phyloP scores from a whole-genome alignment of 2,888 invertebrate genomes.

The Archips crataeganus region DNA sequence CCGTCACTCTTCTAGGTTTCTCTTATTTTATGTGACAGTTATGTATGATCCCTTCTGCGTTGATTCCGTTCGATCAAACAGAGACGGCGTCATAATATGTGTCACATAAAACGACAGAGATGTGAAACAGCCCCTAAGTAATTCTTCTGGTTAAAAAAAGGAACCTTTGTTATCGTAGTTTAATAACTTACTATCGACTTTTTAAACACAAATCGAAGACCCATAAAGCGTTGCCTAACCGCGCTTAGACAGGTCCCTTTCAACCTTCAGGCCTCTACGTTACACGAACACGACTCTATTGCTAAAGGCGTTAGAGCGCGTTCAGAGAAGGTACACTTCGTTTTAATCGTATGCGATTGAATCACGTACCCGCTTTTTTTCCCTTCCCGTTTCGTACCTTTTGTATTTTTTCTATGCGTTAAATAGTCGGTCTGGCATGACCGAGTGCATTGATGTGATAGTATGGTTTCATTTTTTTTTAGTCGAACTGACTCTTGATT shows the following conservation, averaged over 20 bases:
- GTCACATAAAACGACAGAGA: too few relatives aligned
- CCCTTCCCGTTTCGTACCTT: conserved; percentile 54
- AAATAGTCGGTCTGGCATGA: conserved; percentile 57
- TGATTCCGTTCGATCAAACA: too few relatives aligned
- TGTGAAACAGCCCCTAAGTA: too few relatives aligned
- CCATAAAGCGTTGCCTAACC: conserved; percentile 61
- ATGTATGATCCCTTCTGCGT: too few relatives aligned
- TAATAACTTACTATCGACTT: background rate
- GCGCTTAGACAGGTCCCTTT: conserved; percentile 56
- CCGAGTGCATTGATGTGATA: conserved; percentile 51
- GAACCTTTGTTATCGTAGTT: background rate
- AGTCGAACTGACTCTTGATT: background rate
- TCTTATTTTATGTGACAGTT: too few relatives aligned
- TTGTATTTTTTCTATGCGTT: conserved; percentile 52
- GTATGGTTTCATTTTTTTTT: conserved; percentile 42
- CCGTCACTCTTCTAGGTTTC: too few relatives aligned
- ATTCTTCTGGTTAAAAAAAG: background rate
- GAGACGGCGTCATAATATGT: too few relatives aligned
- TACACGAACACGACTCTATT: background rate
- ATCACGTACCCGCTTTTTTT: conserved; percentile 63
- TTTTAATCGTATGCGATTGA: conserved; percentile 55
- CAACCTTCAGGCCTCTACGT: conserved; percentile 48
- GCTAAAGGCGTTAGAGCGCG: background rate
- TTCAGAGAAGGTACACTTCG: background rate
- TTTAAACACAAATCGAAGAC: background rate